Evolutionary conservation across 2,888 invertebrate genomes (phyloP).

Genomic region (Acronicta aceris): DNA sequence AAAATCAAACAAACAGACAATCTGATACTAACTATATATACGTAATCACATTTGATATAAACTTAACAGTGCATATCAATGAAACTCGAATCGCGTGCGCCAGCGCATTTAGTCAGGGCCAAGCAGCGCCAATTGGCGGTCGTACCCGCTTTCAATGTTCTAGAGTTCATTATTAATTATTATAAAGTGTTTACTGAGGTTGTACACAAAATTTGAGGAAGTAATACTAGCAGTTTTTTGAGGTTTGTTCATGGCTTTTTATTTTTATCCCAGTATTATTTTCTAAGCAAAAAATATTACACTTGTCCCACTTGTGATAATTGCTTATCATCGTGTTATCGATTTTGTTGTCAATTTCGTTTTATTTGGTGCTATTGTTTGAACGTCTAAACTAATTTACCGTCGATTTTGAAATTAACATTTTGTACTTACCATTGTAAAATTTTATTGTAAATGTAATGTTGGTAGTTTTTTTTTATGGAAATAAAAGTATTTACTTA

Average conservation of each 20-base stretch:
- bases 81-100: slow-evolving; percentile 33
- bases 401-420: neutral
- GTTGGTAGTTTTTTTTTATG: too few relatives aligned
- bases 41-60: slow-evolving; percentile 21
- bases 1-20: slow-evolving; percentile 8
- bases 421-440: neutral
- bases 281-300: neutral
- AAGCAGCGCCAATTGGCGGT: slow-evolving; percentile 49
- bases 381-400: too few relatives aligned
- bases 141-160: slow-evolving; percentile 13
- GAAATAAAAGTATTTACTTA: too few relatives aligned
- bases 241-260: slow-evolving; percentile 21
- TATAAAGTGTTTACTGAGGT: slow-evolving; percentile 19
- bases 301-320: slow-evolving; percentile 9
- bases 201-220: slow-evolving; percentile 1
- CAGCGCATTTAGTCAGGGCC: slow-evolving; percentile 63
- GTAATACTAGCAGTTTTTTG: neutral
- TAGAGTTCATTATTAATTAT: neutral
- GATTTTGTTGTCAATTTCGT: slow-evolving; percentile 8
- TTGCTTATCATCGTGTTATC: slow-evolving; percentile 11
- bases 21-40: neutral
- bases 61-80: slow-evolving; percentile 28
- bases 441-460: too few relatives aligned
- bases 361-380: neutral
- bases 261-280: neutral